Evolutionary conservation across 2,797 vertebrate species (phyloP).

Genomic region (Cuculus canorus): DNA sequence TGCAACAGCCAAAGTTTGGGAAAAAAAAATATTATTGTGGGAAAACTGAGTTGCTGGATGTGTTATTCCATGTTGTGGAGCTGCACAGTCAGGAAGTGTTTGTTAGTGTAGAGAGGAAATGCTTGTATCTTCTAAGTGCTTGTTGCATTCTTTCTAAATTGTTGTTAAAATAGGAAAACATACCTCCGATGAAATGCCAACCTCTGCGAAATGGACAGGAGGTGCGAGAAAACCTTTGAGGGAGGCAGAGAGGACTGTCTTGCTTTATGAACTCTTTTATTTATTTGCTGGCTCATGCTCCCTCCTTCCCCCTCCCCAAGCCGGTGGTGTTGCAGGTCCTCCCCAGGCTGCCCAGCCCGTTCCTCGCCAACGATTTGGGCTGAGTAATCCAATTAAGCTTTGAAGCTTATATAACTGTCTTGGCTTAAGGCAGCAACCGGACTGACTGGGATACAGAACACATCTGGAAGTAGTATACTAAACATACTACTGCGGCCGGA

Average conservation of each 20-base stretch:
- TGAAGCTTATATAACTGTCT: conserved; percentile 48
- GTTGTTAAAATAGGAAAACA: neutral
- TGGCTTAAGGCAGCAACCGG: conserved; percentile 16
- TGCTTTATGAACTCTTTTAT: neutral
- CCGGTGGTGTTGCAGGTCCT: neutral
- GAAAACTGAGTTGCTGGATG: neutral
- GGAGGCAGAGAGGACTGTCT: neutral
- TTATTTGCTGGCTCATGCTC: neutral
- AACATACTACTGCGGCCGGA: accelerated
- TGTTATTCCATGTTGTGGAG: neutral
- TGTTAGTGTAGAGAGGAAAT: neutral
- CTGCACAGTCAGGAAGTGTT: conserved; percentile 27
- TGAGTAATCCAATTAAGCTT: conserved; percentile 65
- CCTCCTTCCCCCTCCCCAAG: neutral
- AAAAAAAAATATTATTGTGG: neutral
- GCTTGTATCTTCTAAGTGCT: neutral
- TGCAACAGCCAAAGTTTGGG: neutral
- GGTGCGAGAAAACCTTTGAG: neutral
- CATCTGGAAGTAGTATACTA: conserved; percentile 54
- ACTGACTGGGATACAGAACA: neutral
- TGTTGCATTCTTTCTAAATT: neutral
- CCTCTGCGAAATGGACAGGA: neutral
- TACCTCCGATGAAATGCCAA: neutral
- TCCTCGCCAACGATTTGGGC: conserved; percentile 2
- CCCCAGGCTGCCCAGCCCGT: neutral